Conservation (phyloP, 2,113 vertebrate genomes). For the Phalacrocorax carbo region DNA sequence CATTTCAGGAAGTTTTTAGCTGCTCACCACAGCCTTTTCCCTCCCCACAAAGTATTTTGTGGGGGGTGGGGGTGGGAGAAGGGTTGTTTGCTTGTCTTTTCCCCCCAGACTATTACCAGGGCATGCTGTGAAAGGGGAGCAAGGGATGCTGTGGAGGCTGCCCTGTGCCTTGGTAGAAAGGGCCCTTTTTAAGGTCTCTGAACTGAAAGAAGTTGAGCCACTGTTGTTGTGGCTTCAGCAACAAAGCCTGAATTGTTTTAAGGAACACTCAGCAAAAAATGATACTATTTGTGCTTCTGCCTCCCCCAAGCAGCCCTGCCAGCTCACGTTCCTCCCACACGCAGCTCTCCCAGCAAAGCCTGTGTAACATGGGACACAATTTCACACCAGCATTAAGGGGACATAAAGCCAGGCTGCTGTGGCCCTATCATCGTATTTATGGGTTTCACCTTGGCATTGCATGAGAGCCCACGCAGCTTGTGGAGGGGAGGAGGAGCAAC, state of each 20-base stretch:
- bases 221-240: slow-evolving; percentile 31
- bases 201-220: not conserved
- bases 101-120: not conserved
- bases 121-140: fast-evolving
- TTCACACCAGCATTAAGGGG: not conserved
- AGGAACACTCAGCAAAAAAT: not conserved
- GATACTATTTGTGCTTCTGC: not conserved
- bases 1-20: not conserved
- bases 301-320: not conserved
- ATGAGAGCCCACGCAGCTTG: fast-evolving
- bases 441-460: not conserved
- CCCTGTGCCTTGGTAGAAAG: not conserved
- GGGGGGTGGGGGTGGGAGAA: too few relatives aligned
- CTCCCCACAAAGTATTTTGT: not conserved
- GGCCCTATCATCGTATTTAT: fast-evolving
- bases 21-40: not conserved
- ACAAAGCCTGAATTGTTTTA: slow-evolving; percentile 39
- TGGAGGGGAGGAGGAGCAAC: not conserved
- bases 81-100: not conserved
- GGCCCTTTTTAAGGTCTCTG: not conserved
- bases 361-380: not conserved
- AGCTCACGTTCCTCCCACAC: slow-evolving; percentile 15
- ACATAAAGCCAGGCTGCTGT: not conserved
- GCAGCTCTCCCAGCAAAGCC: not conserved
- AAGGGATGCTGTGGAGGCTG: not conserved